These are phyloP conservation scores for Notoglanidium macrostoma DNA, from an alignment of 2,797 vertebrate species.

Conservation along the genomic window DNA sequence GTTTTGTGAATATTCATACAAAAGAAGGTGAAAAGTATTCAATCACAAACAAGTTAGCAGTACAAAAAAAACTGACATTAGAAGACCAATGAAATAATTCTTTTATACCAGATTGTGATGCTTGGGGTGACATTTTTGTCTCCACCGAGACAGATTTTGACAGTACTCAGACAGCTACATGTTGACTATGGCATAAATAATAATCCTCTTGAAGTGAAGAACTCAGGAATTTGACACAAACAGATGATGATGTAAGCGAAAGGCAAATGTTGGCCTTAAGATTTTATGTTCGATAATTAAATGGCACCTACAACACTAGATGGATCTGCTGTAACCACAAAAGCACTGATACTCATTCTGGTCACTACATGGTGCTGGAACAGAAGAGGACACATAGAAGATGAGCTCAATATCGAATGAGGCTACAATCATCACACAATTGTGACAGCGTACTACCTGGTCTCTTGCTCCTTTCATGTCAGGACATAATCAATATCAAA, in stretches of 20 bases:
- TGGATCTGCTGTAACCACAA: not conserved
- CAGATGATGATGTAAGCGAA: not conserved
- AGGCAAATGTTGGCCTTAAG: not conserved
- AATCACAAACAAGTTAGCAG: not conserved
- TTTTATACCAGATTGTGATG: not conserved
- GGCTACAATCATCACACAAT: not conserved
- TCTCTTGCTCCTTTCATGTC: not conserved
- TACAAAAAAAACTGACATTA: not conserved
- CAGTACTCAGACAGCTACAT: not conserved
- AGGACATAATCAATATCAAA: not conserved
- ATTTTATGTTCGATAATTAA: not conserved
- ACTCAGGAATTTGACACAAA: not conserved
- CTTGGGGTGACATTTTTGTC: not conserved
- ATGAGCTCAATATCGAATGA: not conserved
- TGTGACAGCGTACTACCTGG: not conserved
- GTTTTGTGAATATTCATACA: not conserved
- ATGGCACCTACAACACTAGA: not conserved
- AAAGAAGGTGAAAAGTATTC: not conserved
- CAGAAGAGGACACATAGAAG: not conserved
- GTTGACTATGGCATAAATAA: not conserved
- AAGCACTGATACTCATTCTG: conserved; percentile 11
- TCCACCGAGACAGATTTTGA: not conserved
- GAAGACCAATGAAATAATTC: not conserved
- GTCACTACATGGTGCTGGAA: conserved; percentile 45
- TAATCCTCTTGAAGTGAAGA: not conserved